Evolutionary conservation across 2,797 vertebrate genomes (phyloP).

Genomic region (Allobates femoralis): DNA sequence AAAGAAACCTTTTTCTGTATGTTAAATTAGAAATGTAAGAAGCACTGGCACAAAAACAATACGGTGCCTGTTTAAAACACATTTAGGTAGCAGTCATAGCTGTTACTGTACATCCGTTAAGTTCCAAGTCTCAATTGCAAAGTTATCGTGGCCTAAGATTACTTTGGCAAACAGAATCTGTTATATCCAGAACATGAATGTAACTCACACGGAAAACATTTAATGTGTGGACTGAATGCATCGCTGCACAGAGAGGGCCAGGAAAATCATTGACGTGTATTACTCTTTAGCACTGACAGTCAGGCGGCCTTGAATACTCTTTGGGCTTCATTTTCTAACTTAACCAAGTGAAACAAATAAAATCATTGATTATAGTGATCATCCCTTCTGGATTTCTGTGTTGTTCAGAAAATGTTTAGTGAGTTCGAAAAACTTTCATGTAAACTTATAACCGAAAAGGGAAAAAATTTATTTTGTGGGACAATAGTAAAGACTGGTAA

Average conservation of each 20-base stretch:
- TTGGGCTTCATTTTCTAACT: background rate
- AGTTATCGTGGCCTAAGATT: constrained; percentile 29
- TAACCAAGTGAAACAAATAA: background rate
- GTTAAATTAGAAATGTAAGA: background rate
- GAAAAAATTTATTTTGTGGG: too few species aligned
- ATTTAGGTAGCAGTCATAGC: background rate
- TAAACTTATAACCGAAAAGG: too few species aligned
- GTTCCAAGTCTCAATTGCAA: background rate
- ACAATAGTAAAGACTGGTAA: background rate
- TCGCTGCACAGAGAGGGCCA: constrained; percentile 9
- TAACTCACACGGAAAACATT: constrained; percentile 40
- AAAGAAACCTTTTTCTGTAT: background rate
- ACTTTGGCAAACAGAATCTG: constrained; percentile 9
- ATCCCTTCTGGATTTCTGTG: background rate
- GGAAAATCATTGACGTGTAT: constrained; percentile 44
- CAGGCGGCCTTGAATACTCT: background rate
- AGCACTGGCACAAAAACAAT: background rate
- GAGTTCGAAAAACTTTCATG: too few species aligned
- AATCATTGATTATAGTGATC: background rate
- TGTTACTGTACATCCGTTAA: background rate
- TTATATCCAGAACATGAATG: constrained; percentile 40
- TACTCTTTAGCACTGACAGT: background rate
- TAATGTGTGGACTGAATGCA: constrained; percentile 37
- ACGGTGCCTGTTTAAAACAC: constrained; percentile 3
- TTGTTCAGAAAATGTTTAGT: background rate